Conservation (phyloP, 1,140 invertebrate genomes). For the roundworm (Caenorhabditis elegans) region DNA sequence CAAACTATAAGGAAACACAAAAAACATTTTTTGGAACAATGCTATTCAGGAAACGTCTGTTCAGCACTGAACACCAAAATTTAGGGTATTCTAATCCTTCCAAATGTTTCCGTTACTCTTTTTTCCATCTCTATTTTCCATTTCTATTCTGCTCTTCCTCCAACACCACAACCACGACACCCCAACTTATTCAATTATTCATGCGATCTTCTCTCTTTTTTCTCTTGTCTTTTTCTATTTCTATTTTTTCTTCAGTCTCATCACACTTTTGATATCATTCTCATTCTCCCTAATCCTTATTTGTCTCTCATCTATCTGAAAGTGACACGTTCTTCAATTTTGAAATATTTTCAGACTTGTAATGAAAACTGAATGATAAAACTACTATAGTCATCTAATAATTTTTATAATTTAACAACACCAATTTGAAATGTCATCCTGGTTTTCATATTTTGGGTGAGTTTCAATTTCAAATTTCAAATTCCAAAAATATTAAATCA, state of each 20-base stretch:
- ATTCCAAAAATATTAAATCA: neutral
- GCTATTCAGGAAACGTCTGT: no score
- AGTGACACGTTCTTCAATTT: neutral
- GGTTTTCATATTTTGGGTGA: slow-evolving; percentile 16
- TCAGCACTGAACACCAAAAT: neutral
- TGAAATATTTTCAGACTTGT: neutral
- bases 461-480: neutral
- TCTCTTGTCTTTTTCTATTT: neutral
- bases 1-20: no score
- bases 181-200: slow-evolving; percentile 23
- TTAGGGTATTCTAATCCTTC: neutral
- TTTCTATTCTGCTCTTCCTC: neutral
- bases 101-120: neutral
- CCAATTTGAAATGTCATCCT: neutral
- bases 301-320: no score
- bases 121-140: neutral
- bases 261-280: neutral
- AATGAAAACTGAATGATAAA: slow-evolving; percentile 17
- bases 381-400: neutral
- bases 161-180: neutral
- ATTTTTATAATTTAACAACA: neutral
- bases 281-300: neutral
- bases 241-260: neutral
- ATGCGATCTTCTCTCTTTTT: neutral
- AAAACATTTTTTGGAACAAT: no score